Conservation (phyloP, 2,888 invertebrate species). For the Mythimna pallens region DNA sequence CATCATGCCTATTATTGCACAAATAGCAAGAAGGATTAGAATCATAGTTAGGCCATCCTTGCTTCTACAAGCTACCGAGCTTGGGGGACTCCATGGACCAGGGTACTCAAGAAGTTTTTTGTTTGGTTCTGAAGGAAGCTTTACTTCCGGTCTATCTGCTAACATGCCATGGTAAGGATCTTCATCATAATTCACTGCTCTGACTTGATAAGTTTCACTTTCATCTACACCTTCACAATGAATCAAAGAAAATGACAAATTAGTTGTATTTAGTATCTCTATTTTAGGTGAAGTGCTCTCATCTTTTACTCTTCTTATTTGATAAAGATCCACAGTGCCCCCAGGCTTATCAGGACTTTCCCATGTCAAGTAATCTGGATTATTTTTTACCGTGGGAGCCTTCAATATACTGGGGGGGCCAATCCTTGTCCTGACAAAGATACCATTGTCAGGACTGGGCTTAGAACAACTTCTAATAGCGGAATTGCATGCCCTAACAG, state of each 20-base stretch:
- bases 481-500: slow-evolving; percentile 93
- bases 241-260: slow-evolving; percentile 70
- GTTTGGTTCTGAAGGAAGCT: slow-evolving; percentile 65
- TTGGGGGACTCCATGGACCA: slow-evolving; percentile 84
- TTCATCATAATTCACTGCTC: slow-evolving; percentile 84
- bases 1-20: slow-evolving; percentile 76
- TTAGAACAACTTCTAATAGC: slow-evolving; percentile 92
- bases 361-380: slow-evolving; percentile 86
- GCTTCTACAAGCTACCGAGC: slow-evolving; percentile 77
- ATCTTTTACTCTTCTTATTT: slow-evolving; percentile 86
- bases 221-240: slow-evolving; percentile 80
- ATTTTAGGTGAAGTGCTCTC: slow-evolving; percentile 62
- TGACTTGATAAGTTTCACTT: slow-evolving; percentile 82
- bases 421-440: slow-evolving; percentile 91
- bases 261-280: slow-evolving; percentile 77
- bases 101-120: slow-evolving; percentile 68
- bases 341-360: slow-evolving; percentile 85
- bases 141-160: slow-evolving; percentile 71
- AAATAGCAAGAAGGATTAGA: slow-evolving; percentile 78
- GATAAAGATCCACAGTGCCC: slow-evolving; percentile 90
- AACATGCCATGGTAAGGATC: slow-evolving; percentile 79
- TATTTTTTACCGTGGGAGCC: slow-evolving; percentile 75
- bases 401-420: slow-evolving; percentile 89
- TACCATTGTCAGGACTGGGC: slow-evolving; percentile 82
- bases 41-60: slow-evolving; percentile 79